Base-by-base conservation (phyloP, 1,140 invertebrate species). In the Sycobia sp. region DNA sequence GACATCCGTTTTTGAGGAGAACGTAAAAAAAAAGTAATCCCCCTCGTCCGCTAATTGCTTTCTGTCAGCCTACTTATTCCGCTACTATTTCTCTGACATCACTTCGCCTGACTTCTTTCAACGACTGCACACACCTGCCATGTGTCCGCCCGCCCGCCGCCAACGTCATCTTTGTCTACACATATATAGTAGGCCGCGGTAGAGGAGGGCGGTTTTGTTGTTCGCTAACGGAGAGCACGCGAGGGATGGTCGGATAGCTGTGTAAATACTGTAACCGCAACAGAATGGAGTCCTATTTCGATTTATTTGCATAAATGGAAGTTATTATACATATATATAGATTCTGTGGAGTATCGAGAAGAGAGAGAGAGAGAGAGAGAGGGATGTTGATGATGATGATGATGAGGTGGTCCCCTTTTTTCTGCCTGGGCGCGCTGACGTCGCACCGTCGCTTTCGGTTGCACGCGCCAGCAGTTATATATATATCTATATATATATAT, bases 211-310 rank as follows among this genome's bases (percentile, higher is more conserved):
- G n/a, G n/a, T n/a, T n/a, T n/a, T n/a, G n/a, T n/a, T n/a, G n/a
- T n/a, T 18, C 4, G n/a, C 14, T 41, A 51, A 44, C n/a, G 36
- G 38, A 50, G 36, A 51, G 58, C 43, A 49, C 46, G 34, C 18
- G 27, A 53, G 27, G 18, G 11, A 46, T 1, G 2, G 39, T 14
- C 1, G 3, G 22, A 20, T 32, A 43, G 47, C 53, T 51, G 51
- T 61, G 58, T 53, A 38, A 11, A 51, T 51, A 60, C 13, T 60
- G 38, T 61, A 51, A 61, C 44, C 25, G 58, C 38, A 36, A 61
- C 14, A 53, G 14, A 44, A n/a, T n/a, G n/a, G n/a, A n/a, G n/a
- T n/a, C n/a, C n/a, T 27, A 51, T 9, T 43, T 27, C 13, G 3
- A 38, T 16, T 44, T 59, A 46, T n/a, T n/a, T n/a, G n/a, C n/a